Conservation (phyloP, 2,113 vertebrate genomes). For the Salminus brasiliensis region DNA sequence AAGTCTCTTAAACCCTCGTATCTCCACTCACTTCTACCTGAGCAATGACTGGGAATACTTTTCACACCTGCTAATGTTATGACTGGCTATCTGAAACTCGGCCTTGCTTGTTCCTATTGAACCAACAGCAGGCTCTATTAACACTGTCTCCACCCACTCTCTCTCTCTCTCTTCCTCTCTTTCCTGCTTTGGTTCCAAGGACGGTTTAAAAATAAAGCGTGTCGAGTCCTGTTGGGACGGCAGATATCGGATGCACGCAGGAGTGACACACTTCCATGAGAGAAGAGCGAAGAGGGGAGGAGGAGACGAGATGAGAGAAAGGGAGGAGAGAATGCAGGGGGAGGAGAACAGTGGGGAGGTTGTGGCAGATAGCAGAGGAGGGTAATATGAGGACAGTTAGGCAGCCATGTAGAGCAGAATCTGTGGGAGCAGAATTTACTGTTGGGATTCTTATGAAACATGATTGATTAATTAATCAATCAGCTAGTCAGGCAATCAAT, state of each 20-base stretch:
- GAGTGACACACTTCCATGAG: conserved; percentile 56
- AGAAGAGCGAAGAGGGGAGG: conserved; percentile 27
- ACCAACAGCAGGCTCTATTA: background rate
- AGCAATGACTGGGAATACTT: too few relatives aligned
- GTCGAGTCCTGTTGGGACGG: conserved; percentile 47
- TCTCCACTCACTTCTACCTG: too few relatives aligned
- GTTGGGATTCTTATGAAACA: too few relatives aligned
- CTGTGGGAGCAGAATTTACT: background rate
- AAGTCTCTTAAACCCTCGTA: too few relatives aligned
- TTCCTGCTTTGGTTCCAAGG: conserved; percentile 52
- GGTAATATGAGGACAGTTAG: background rate
- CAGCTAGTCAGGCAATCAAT: too few relatives aligned
- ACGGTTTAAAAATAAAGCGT: conserved; percentile 57
- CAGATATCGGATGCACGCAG: conserved; percentile 46
- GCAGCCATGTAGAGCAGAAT: background rate
- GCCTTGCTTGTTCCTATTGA: background rate
- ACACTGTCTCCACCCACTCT: background rate
- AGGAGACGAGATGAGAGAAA: background rate
- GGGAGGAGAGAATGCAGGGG: background rate
- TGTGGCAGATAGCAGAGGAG: background rate
- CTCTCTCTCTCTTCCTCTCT: conserved; percentile 1
- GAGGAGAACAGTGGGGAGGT: background rate
- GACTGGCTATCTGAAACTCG: background rate
- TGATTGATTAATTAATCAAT: too few relatives aligned
- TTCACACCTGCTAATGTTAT: too few relatives aligned